Conservation (phyloP, 2,888 invertebrate species). For the Nowickia ferox region DNA sequence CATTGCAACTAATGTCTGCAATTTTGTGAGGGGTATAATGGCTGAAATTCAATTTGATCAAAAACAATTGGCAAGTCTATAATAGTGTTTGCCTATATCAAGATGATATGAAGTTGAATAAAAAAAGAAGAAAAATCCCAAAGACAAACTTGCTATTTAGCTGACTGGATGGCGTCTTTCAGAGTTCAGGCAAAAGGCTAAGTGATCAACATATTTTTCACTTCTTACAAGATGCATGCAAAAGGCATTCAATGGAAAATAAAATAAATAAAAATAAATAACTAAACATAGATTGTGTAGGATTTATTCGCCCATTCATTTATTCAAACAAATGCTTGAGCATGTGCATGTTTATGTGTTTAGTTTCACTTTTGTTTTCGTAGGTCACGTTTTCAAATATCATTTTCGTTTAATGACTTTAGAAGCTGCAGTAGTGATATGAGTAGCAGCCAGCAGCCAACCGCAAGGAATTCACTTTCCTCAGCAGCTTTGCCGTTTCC, state of each 20-base stretch:
- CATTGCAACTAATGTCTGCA: slow-evolving; percentile 9
- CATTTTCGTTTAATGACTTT: slow-evolving; percentile 64
- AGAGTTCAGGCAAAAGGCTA: slow-evolving; percentile 59
- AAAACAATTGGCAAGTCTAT: slow-evolving; percentile 56
- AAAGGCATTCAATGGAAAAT: not conserved
- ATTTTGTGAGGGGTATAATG: slow-evolving; percentile 31
- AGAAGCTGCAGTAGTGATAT: slow-evolving; percentile 49
- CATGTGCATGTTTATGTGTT: not conserved
- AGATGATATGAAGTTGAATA: slow-evolving; percentile 47
- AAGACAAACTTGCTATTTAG: not conserved
- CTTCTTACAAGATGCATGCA: not conserved
- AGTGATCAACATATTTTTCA: slow-evolving; percentile 29
- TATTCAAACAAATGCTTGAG: slow-evolving; percentile 8
- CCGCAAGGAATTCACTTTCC: slow-evolving; percentile 58
- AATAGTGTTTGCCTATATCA: slow-evolving; percentile 44
- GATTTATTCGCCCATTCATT: slow-evolving; percentile 48
- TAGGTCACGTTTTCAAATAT: slow-evolving; percentile 71
- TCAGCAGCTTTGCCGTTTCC: not conserved
- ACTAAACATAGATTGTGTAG: slow-evolving; percentile 53
- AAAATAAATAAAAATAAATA: slow-evolving; percentile 3
- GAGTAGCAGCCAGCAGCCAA: slow-evolving; percentile 11
- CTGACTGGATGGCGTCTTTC: slow-evolving; percentile 36
- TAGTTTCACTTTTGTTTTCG: slow-evolving; percentile 70
- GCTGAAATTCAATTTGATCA: slow-evolving; percentile 56
- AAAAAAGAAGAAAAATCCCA: not conserved